phyloP scores from a whole-genome alignment of 2,797 vertebrate species.

The Clarias fuscus region DNA sequence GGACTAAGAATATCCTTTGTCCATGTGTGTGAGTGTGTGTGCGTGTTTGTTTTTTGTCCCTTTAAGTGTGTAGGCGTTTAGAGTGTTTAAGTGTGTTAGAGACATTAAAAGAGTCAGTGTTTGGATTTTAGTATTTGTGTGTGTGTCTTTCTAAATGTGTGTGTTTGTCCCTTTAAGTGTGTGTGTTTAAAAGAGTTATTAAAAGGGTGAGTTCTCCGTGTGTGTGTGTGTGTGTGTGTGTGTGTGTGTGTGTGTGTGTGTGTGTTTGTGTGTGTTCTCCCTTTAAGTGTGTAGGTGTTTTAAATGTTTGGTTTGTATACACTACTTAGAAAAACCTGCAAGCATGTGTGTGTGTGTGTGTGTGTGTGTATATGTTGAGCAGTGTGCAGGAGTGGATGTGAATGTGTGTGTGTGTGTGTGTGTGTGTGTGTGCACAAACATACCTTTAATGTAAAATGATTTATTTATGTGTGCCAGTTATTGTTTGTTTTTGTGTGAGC shows the following conservation, averaged over 20 bases:
- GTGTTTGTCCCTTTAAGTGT: not conserved
- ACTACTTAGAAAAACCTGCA: not conserved
- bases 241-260: not conserved
- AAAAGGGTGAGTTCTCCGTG: not conserved
- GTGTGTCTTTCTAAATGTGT: not conserved
- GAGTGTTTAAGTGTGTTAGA: not conserved
- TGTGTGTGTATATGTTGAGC: too few species aligned
- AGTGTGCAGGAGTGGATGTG: not conserved
- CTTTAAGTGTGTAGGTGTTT: not conserved
- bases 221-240: not conserved
- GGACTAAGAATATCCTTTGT: not conserved
- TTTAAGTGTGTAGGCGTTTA: not conserved
- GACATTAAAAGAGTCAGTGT: not conserved
- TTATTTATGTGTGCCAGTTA: too few species aligned
- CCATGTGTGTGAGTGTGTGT: conserved; percentile 2
- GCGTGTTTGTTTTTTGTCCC: not conserved
- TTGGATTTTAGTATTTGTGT: not conserved
- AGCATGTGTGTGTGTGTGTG: not conserved
- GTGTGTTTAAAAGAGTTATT: not conserved
- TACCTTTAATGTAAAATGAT: too few species aligned
- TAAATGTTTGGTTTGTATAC: not conserved
- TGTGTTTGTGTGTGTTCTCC: not conserved
- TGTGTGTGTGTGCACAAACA: not conserved
- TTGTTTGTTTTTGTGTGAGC: too few species aligned
- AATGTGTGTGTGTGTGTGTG: not conserved